These are phyloP conservation scores for Prietella phreatophila DNA, from an alignment of 2,113 vertebrate species.

Conservation along the genomic window DNA sequence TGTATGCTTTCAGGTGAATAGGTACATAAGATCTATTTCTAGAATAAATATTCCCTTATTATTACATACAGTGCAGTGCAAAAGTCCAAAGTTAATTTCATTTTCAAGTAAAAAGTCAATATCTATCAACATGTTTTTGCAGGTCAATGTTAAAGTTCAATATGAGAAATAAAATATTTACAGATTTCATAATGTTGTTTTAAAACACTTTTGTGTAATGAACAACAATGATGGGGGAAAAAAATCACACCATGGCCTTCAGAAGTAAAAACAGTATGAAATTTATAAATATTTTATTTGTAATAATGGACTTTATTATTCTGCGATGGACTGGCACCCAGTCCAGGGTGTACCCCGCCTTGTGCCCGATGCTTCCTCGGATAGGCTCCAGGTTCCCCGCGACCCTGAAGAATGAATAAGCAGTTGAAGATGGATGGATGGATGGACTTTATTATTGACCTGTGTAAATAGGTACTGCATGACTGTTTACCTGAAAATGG, in stretches of 20 bases:
- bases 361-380: too few species aligned
- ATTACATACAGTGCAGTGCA: background rate
- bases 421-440: too few species aligned
- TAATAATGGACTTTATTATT: background rate
- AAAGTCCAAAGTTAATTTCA: background rate
- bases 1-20: background rate
- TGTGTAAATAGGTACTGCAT: background rate
- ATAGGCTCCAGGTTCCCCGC: too few species aligned
- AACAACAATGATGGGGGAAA: background rate
- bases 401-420: too few species aligned
- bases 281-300: background rate
- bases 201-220: background rate
- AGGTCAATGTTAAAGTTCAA: background rate
- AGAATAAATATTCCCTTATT: background rate
- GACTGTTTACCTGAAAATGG: background rate
- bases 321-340: too few species aligned
- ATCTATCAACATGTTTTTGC: background rate
- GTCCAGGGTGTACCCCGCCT: too few species aligned
- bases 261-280: background rate
- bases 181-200: background rate
- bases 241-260: background rate
- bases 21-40: background rate
- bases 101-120: background rate
- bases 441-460: background rate
- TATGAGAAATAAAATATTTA: background rate